These are phyloP conservation scores for Chrysopilus asiliformis DNA, from an alignment of 2,888 invertebrate species.

Conservation along the genomic window DNA sequence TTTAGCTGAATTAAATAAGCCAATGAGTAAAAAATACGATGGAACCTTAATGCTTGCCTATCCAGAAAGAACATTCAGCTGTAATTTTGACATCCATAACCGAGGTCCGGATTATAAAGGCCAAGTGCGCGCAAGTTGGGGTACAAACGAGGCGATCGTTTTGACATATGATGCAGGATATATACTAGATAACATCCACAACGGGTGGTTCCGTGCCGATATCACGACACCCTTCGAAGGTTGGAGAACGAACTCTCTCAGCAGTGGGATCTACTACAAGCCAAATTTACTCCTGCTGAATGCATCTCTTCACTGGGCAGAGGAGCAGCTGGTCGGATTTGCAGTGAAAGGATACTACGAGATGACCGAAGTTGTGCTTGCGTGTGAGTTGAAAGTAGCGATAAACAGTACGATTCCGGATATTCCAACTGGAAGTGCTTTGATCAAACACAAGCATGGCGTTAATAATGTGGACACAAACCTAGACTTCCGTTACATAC, in stretches of 20 bases:
- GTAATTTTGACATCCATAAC: conserved; percentile 45
- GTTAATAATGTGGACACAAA: conserved; percentile 39
- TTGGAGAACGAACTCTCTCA: conserved; percentile 43
- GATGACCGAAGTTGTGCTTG: conserved; percentile 31
- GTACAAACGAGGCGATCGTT: conserved; percentile 45
- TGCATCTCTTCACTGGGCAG: conserved; percentile 46
- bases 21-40: conserved; percentile 46
- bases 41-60: conserved; percentile 54
- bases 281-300: conserved; percentile 40
- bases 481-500: conserved; percentile 38
- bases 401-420: conserved; percentile 45
- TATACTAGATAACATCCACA: conserved; percentile 34
- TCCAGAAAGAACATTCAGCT: conserved; percentile 60
- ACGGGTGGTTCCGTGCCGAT: conserved; percentile 35
- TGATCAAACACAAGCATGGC: conserved; percentile 42
- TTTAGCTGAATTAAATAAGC: conserved; percentile 47
- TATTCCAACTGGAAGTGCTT: conserved; percentile 43
- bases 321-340: conserved; percentile 42
- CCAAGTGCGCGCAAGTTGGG: conserved; percentile 53
- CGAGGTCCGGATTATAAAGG: conserved; percentile 32
- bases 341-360: conserved; percentile 41
- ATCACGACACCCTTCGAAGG: conserved; percentile 44
- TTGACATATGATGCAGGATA: conserved; percentile 28
- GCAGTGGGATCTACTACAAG: conserved; percentile 37
- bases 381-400: conserved; percentile 39